Percentiles rank a stretch among this genome's conserved stretches.
phyloP scores from a whole-genome alignment of 2,113 vertebrate genomes.

The Amazona guildingii region DNA sequence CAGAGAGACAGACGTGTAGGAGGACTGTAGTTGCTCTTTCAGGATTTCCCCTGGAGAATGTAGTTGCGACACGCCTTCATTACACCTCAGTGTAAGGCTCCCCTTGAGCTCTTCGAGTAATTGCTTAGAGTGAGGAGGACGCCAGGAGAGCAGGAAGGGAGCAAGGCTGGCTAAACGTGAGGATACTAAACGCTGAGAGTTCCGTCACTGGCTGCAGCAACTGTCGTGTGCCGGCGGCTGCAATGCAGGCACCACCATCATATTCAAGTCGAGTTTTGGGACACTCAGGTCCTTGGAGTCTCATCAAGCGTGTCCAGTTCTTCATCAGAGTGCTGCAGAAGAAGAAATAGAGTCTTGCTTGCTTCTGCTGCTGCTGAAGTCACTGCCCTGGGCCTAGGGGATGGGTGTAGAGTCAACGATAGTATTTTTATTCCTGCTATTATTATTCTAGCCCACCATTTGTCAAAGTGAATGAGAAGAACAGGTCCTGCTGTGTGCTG shows the following conservation, averaged over 20 bases:
- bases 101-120: neutral
- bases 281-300: neutral
- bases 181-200: no score
- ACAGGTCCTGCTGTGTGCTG: neutral
- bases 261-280: neutral
- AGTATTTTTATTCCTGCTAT: neutral
- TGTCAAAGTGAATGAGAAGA: neutral
- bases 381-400: neutral
- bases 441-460: neutral
- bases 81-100: neutral
- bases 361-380: neutral
- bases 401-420: accelerated
- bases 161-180: neutral
- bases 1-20: neutral
- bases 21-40: neutral
- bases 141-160: neutral
- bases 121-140: neutral
- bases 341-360: neutral
- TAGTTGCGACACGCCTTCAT: neutral
- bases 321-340: neutral
- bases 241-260: neutral
- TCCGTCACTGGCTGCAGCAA: neutral
- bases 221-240: neutral
- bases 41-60: neutral
- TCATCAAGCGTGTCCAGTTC: neutral